Base-by-base conservation (phyloP, 2,888 invertebrate genomes). In the Deladenus siricidicola region DNA sequence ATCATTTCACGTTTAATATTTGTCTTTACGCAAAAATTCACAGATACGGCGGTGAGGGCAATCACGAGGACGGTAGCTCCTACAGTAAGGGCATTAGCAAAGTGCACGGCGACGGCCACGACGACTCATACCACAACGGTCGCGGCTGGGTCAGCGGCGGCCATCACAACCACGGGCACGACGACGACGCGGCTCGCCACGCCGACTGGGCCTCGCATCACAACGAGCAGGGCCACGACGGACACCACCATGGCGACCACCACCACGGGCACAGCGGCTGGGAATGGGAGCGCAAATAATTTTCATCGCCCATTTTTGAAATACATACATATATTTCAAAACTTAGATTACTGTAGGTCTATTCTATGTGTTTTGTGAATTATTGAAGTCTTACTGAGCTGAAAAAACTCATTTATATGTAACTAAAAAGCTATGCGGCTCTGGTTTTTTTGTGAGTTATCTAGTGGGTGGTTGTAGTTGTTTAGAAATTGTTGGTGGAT, bases 41-140 rank as follows among this genome's bases (percentile, higher is more conserved):
- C n/a, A n/a, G n/a, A n/a, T 51, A 51, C 52, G 52, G 52, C n/a
- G 52, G 52, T 3, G 28, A 51, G 30, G 52, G 52, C 21, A 29
- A 24, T 17, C 24, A 29, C 19, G 52, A 24, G 19, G 52, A 51
- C 29, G 52, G 52, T 29, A 29, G 29, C 52, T 21, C 52, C 26
- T 51, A 28, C 52, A 29, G 28, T 29, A 51, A 51, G 30, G 52
- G 52, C 39, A 14, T 34, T 34, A 34, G 39, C 39, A 34, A 34
- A 14, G 39, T 34, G 14, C 39, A 34, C 14, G 39, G 52, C 21
- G 52, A 51, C 30, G 52, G 28, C 14, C 52, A 51, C 52, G 52
- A 51, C 30, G 52, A 24, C 3, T 34, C 39, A 14, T 34, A 34
- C 39, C 39, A 14, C 39, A 34, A 34, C 39, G 39, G 14, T 10